Evolutionary conservation across 2,888 invertebrate genomes (phyloP), one percentile per base, ranked within the genome.

Genomic region (Petrophora chlorosata): DNA sequence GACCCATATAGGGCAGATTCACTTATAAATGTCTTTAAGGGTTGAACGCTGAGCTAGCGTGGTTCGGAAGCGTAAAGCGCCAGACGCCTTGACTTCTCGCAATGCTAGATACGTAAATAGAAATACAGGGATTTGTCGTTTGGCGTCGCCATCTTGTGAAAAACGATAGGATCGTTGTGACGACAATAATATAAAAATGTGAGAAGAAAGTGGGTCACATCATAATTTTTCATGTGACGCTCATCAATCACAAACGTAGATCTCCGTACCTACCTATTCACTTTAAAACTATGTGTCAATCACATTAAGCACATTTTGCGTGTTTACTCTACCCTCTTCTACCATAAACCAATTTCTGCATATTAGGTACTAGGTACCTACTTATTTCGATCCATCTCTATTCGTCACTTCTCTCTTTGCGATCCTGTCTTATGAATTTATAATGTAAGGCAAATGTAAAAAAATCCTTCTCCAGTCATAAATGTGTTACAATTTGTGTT

Each of bases 121-220:
- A 90, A 88, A 87, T 86, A 81, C 89, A 85, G 89, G 89, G 90
- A 80, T 86, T 85, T 82, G 86, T 86, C 86, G 84, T 77, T 80
- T 78, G 70, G 80, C 82, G 89, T 82, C 90, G 90, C 90, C 90
- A 90, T 90, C 88, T 90, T 90, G 90, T 89, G 89, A 89, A 89
- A 89, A 90, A 86, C 83, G 88, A 90, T 89, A 90, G 88, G 80
- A 89, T 86, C 76, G 69, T 78, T 75, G 69, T 82, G 81, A 82
- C 85, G 82, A 78, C 77, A 77, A 65, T 47, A 30, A 41, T 71
- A 86, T 85, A 82, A 86, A 85, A 81, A 79, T 78, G 79, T 76
- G 74, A 73, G 67, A 71, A 65, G 63, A 64, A 85, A 82, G 73
- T 82, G 72, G 82, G 79, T 82, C 82, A 82, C 36, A 41, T 48